A percentile compares a stretch with the other conserved stretches of the same genome.
Evolutionary conservation across 2,888 invertebrate species (phyloP).

Genomic region (Sinelater perroti): DNA sequence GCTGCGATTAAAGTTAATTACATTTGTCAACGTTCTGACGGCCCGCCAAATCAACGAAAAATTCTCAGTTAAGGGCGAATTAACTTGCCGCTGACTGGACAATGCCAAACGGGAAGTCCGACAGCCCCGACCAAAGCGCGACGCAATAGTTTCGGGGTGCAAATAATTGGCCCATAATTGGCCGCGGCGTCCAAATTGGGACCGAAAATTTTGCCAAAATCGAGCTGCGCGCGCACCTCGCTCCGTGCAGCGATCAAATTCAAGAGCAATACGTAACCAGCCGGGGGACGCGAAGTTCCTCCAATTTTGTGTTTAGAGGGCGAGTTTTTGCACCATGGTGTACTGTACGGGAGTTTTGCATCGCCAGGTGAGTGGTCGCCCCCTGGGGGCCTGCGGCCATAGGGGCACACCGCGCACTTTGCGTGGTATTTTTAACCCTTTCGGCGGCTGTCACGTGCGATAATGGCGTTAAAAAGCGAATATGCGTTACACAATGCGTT

Average conservation of each 20-base stretch:
- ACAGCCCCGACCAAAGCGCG: too few species aligned
- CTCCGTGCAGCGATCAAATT: slow-evolving; percentile 1
- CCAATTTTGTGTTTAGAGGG: slow-evolving; percentile 22
- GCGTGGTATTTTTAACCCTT: slow-evolving; percentile 11
- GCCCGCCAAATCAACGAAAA: too few species aligned
- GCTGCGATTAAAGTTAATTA: too few species aligned
- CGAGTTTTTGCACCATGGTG: slow-evolving; percentile 68
- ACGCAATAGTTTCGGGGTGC: too few species aligned
- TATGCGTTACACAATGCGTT: slow-evolving; percentile 18
- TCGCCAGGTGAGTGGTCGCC: slow-evolving; percentile 73
- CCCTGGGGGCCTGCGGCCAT: too few species aligned
- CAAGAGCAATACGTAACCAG: slow-evolving; percentile 8
- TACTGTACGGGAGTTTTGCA: slow-evolving; percentile 81
- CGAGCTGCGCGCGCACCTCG: not conserved
- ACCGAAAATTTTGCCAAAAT: not conserved
- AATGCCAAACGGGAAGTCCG: too few species aligned
- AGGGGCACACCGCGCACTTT: too few species aligned
- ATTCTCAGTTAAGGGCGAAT: too few species aligned
- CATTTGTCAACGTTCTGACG: too few species aligned
- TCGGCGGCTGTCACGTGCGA: slow-evolving; percentile 23
- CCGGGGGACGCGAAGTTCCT: slow-evolving; percentile 17
- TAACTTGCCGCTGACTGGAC: too few species aligned
- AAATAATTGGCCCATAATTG: too few species aligned
- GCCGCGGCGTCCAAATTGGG: too few species aligned
- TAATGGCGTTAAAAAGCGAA: slow-evolving; percentile 25